These are phyloP conservation scores for Zeus faber DNA, from an alignment of 2,113 vertebrate genomes.

Conservation along the genomic window DNA sequence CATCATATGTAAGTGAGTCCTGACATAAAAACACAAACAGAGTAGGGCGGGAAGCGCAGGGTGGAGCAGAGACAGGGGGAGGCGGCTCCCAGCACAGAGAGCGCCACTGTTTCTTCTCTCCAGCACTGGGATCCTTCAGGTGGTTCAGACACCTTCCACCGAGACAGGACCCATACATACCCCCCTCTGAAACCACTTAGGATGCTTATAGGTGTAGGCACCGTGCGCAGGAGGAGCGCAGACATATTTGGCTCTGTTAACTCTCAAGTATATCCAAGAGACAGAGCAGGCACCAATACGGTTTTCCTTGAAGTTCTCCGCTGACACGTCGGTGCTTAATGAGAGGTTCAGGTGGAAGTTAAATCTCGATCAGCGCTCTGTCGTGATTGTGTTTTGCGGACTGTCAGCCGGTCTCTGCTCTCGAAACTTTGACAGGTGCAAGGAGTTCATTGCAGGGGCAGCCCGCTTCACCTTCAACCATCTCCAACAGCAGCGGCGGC, in stretches of 20 bases:
- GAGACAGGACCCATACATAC: constrained; percentile 10
- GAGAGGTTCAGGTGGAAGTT: constrained; percentile 33
- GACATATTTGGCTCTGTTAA: constrained; percentile 29
- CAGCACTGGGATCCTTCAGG: constrained; percentile 48
- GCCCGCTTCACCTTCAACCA: constrained; percentile 41
- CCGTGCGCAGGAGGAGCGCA: constrained; percentile 27
- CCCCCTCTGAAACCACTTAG: constrained; percentile 22
- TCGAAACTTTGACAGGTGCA: constrained; percentile 57
- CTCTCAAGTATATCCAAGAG: constrained; percentile 32
- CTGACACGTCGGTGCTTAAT: constrained; percentile 35
- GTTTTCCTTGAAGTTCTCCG: constrained; percentile 40
- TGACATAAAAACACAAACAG: constrained; percentile 78
- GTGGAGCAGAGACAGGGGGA: constrained; percentile 18
- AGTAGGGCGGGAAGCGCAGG: no score
- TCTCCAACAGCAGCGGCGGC: no score
- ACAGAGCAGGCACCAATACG: constrained; percentile 34
- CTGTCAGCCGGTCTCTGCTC: constrained; percentile 25
- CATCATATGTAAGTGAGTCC: constrained; percentile 71
- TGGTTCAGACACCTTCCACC: constrained; percentile 52
- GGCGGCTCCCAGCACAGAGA: constrained; percentile 40
- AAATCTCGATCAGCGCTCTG: constrained; percentile 21
- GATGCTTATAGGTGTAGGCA: constrained; percentile 22
- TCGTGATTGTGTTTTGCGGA: constrained; percentile 31
- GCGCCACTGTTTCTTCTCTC: constrained; percentile 44
- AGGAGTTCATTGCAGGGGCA: constrained; percentile 50